These are phyloP conservation scores for Lissonota sp. DNA, from an alignment of 2,888 invertebrate species.

Conservation along the genomic window DNA sequence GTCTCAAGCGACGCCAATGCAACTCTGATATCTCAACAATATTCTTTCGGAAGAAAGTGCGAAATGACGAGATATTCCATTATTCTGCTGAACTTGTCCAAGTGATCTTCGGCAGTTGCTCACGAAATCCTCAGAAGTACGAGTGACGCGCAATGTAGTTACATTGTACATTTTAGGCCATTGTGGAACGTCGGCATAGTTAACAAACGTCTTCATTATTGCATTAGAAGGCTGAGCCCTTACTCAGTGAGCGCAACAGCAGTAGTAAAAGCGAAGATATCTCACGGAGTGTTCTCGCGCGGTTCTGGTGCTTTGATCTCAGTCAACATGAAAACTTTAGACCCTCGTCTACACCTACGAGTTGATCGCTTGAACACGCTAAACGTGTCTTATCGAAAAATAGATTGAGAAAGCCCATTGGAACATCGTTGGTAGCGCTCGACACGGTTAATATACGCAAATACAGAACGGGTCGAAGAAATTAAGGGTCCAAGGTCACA, in stretches of 20 bases:
- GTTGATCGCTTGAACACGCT: constrained; percentile 13
- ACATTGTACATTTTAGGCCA: neutral
- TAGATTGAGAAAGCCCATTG: no score
- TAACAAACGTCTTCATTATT: constrained; percentile 78
- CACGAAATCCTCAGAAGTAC: neutral
- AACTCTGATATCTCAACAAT: no score
- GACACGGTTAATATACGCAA: neutral
- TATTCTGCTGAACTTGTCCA: no score
- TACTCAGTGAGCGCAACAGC: constrained; percentile 67
- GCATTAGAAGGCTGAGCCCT: constrained; percentile 74
- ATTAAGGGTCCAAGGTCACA: constrained; percentile 76
- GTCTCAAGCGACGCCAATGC: constrained; percentile 16
- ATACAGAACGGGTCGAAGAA: constrained; percentile 68
- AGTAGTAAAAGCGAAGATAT: constrained; percentile 44
- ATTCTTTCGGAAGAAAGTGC: no score
- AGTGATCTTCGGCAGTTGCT: neutral
- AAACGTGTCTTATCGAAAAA: constrained; percentile 32
- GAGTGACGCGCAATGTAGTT: neutral
- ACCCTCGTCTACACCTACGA: constrained; percentile 63
- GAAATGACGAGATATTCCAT: no score
- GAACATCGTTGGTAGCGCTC: no score
- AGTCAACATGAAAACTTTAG: constrained; percentile 81
- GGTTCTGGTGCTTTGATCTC: constrained; percentile 81
- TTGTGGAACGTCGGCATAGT: constrained; percentile 67
- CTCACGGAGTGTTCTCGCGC: constrained; percentile 43